phyloP scores from a whole-genome alignment of 2,888 invertebrate species.

The Pocota personata region DNA sequence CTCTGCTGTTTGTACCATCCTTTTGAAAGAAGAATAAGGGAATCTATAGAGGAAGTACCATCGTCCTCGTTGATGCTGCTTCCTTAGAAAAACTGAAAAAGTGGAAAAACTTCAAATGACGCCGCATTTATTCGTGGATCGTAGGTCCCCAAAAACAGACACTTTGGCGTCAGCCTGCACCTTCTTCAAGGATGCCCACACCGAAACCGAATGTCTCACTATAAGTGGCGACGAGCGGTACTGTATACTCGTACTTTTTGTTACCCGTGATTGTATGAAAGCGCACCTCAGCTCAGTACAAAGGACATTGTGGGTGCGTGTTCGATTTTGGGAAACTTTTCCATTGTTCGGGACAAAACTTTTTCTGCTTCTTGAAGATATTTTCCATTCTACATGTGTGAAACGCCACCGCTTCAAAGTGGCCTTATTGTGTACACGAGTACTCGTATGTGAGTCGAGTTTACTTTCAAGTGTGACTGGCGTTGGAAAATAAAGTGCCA shows the following conservation, averaged over 20 bases:
- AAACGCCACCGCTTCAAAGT: conserved; percentile 38
- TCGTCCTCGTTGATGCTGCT: not conserved
- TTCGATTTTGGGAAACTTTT: conserved; percentile 61
- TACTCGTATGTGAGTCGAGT: not conserved
- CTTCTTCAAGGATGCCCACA: conserved; percentile 27
- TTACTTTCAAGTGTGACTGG: conserved; percentile 2
- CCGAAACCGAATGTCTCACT: not conserved
- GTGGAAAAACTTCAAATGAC: conserved; percentile 28
- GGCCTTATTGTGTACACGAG: conserved; percentile 16
- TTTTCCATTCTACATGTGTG: conserved; percentile 43
- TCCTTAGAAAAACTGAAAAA: conserved; percentile 16
- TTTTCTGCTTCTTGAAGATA: conserved; percentile 28
- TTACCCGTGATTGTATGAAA: conserved; percentile 23
- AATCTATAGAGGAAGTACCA: conserved; percentile 20
- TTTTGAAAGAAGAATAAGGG: conserved; percentile 27
- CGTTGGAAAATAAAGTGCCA: conserved; percentile 12
- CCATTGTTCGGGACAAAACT: conserved; percentile 49
- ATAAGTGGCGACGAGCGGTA: conserved; percentile 1
- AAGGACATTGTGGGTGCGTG: conserved; percentile 61
- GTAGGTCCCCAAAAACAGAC: conserved; percentile 43
- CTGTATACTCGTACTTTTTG: not conserved
- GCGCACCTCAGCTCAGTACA: conserved; percentile 25
- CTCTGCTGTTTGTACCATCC: not conserved
- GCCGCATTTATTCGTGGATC: conserved; percentile 36
- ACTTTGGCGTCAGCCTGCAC: conserved; percentile 52